Evolutionary conservation across 1,140 invertebrate species (phyloP), one percentile per base, ranked within the genome.

Genomic region (Coboldia fuscipes): DNA sequence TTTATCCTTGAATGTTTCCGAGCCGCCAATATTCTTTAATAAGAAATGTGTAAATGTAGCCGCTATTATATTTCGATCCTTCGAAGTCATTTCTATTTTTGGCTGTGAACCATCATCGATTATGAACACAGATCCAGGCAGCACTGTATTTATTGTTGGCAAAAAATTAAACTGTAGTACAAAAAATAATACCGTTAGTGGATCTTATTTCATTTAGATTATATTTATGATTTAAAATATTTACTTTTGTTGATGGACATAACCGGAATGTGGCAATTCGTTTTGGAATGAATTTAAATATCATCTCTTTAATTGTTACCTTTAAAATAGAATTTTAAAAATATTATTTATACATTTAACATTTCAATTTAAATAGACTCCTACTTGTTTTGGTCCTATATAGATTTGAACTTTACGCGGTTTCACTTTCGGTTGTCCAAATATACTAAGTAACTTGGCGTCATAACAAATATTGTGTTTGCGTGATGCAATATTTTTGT

Each of bases 1-100:
- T 51, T 93, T 93, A 51, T 92, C 86, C 58, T 86, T 84, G 48
- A 94, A 94, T 18, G 85, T 86, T 61, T 93, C 86, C 17, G 84
- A 89, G 5, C 88, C 88, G 31, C 86, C 88, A 47, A 92, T 90
- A 61, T 92, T 92, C 60, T 86, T 86, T n/a, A 92, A 56, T 27
- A 93, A 63, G 54, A 89, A 88, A 46, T 86, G 74, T 1, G 85
- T 85, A 55, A 90, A 93, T 5, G 84, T 84, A 27, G 88, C 86
- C 3, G 83, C 84, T 38, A 94, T 82, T 15, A 90, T 75, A 57
- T 88, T 85, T 3, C 83, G 64, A 54, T 90, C 80, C 39, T 75
- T 71, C 9, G 78, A 76, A 36, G 73, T 69, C 38, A 93, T 57
- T 55, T 79, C 74, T 15, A 92, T 70, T 45, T 74, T 72, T 0